Conservation (phyloP, 2,797 vertebrate species). For the Lepus oiostolus region DNA sequence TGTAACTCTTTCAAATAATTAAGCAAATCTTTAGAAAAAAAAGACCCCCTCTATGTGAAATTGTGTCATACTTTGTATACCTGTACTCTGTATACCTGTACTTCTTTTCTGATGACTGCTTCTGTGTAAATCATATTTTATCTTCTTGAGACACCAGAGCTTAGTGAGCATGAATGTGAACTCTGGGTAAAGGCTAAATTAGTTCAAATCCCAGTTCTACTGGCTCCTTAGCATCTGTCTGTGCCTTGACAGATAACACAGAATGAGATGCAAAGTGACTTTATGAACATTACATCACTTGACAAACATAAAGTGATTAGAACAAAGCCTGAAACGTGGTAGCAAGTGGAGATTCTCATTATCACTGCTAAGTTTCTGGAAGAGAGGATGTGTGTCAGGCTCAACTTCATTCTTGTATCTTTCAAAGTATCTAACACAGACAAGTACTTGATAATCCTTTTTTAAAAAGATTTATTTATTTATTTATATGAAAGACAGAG, state of each 20-base stretch:
- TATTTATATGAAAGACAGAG: too few relatives aligned
- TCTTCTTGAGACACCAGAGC: not conserved
- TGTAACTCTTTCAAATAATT: not conserved
- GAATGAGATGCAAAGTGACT: not conserved
- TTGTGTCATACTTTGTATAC: not conserved
- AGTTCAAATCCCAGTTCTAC: not conserved
- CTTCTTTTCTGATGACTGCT: not conserved
- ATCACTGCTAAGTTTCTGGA: not conserved
- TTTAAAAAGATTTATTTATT: too few relatives aligned
- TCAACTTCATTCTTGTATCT: not conserved
- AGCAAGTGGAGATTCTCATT: not conserved
- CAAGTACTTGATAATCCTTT: not conserved
- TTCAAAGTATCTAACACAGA: conserved; percentile 1
- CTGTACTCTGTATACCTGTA: not conserved
- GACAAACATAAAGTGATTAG: not conserved
- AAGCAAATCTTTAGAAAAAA: not conserved
- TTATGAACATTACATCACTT: not conserved
- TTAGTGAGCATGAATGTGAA: not conserved
- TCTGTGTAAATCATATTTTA: not conserved
- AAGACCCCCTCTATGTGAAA: not conserved
- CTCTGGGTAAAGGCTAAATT: not conserved
- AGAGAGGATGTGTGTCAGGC: not conserved
- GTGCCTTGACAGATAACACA: not conserved
- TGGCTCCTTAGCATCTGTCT: not conserved
- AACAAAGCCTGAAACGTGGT: not conserved